phyloP scores from a whole-genome alignment of 2,888 invertebrate genomes.

The Protonemura montana region DNA sequence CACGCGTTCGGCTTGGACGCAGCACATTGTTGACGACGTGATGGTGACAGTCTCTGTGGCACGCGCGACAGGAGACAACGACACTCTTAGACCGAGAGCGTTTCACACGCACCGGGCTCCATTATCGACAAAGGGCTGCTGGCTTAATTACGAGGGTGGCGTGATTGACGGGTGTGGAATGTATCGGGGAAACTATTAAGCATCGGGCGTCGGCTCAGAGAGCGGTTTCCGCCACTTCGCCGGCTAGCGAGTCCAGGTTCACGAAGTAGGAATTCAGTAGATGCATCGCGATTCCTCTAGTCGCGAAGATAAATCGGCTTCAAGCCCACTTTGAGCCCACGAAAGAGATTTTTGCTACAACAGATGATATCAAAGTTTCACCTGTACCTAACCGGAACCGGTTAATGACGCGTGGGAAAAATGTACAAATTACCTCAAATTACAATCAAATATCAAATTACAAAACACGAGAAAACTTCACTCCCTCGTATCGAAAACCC shows the following conservation, averaged over 20 bases:
- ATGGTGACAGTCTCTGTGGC: neutral
- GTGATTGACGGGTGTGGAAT: neutral
- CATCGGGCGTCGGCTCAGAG: neutral
- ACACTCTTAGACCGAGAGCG: neutral
- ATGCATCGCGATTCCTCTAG: neutral
- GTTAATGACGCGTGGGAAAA: too few relatives aligned
- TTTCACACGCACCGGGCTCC: neutral
- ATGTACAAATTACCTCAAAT: too few relatives aligned
- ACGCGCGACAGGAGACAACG: neutral
- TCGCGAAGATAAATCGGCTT: too few relatives aligned
- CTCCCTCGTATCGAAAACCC: neutral
- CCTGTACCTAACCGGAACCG: too few relatives aligned
- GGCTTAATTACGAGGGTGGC: neutral
- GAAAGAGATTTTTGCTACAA: too few relatives aligned
- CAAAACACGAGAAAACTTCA: too few relatives aligned
- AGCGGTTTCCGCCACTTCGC: neutral
- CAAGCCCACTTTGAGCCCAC: too few relatives aligned
- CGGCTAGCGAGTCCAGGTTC: neutral
- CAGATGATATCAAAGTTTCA: too few relatives aligned
- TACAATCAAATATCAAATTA: too few relatives aligned
- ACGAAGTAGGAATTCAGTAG: neutral
- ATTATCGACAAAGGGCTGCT: neutral
- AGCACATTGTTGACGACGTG: conserved; percentile 51
- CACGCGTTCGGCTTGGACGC: conserved; percentile 53
- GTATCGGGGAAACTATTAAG: neutral